Evolutionary conservation across 2,888 invertebrate species (phyloP).

Genomic region (Alloscopus bannaensis): DNA sequence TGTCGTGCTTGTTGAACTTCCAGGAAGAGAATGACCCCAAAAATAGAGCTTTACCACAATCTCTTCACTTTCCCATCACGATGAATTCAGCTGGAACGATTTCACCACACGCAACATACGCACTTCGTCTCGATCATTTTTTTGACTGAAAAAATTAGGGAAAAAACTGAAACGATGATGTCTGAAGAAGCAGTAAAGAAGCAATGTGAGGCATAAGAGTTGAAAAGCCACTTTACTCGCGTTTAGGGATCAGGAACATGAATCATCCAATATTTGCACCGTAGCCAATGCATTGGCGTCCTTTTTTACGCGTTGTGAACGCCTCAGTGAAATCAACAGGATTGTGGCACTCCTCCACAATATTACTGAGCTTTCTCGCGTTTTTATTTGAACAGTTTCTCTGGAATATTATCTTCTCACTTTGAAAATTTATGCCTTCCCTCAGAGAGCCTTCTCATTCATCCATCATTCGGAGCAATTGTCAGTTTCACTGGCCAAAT

Average conservation of each 20-base stretch:
- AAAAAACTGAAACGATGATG: not conserved
- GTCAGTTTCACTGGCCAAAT: slow-evolving; percentile 14
- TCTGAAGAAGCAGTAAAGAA: not conserved
- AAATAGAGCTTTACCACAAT: slow-evolving; percentile 27
- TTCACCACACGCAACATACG: no score
- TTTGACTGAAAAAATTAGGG: slow-evolving; percentile 26
- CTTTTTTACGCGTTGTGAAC: no score
- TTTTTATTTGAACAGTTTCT: not conserved
- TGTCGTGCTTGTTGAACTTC: slow-evolving; percentile 22
- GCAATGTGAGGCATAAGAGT: slow-evolving; percentile 16
- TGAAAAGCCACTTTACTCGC: slow-evolving; percentile 15
- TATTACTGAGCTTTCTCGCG: not conserved
- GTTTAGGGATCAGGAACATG: slow-evolving; percentile 36
- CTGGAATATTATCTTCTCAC: not conserved
- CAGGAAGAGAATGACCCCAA: slow-evolving; percentile 55
- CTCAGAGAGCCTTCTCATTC: no score
- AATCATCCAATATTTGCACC: slow-evolving; percentile 58
- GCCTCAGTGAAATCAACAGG: no score
- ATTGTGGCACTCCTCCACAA: not conserved
- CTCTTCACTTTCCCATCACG: slow-evolving; percentile 14
- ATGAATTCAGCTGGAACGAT: no score
- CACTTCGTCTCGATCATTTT: no score
- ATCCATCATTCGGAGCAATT: slow-evolving; percentile 36
- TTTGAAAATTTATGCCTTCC: slow-evolving; percentile 12
- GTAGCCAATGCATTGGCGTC: slow-evolving; percentile 6